phyloP scores from a whole-genome alignment of 2,797 vertebrate genomes.

The Chiroxiphia lanceolata region DNA sequence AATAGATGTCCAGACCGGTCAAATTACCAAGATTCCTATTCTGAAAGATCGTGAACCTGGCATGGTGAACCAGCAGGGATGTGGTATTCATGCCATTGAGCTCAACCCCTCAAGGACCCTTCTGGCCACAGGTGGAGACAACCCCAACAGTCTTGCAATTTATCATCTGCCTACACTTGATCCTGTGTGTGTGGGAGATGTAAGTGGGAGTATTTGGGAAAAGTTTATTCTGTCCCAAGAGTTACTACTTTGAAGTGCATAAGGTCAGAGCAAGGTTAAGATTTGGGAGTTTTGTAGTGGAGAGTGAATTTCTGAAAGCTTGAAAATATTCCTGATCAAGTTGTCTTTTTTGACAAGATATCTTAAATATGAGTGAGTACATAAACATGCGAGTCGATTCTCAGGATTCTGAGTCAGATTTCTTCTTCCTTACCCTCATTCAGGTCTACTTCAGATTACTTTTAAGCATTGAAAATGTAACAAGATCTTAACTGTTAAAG shows the following conservation, averaged over 20 bases:
- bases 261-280: neutral
- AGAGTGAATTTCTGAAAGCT: neutral
- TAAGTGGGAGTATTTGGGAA: constrained; percentile 75
- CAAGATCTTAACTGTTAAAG: neutral
- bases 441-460: neutral
- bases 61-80: constrained; percentile 89
- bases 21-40: constrained; percentile 96
- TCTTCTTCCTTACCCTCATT: neutral
- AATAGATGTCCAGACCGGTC: constrained; percentile 90
- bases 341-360: neutral
- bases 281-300: neutral
- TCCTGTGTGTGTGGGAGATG: constrained; percentile 96
- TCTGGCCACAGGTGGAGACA: constrained; percentile 95
- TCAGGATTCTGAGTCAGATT: neutral
- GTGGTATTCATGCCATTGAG: constrained; percentile 97
- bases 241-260: neutral
- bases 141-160: constrained; percentile 96
- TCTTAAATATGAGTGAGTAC: neutral
- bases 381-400: neutral
- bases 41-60: constrained; percentile 88
- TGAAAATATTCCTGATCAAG: neutral
- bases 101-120: constrained; percentile 92
- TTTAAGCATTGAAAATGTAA: neutral
- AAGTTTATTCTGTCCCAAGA: neutral
- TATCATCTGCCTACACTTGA: constrained; percentile 94